Evolutionary conservation across 2,797 vertebrate genomes (phyloP).

Genomic region (Oreortyx pictus): DNA sequence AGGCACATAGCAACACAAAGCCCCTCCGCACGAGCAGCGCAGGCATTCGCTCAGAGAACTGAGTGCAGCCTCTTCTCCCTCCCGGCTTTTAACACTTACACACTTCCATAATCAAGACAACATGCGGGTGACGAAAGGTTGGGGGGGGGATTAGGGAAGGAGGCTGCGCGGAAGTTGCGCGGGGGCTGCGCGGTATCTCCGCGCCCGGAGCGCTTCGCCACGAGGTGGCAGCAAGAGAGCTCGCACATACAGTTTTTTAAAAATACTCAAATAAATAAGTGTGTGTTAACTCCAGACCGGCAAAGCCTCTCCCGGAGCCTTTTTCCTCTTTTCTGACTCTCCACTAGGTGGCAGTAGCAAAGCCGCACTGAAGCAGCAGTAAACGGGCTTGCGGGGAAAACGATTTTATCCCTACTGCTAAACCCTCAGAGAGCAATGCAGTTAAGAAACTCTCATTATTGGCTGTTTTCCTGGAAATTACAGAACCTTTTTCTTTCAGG

Average conservation of each 20-base stretch:
- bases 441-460: slow-evolving; percentile 38
- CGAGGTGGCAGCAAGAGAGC: slow-evolving; percentile 44
- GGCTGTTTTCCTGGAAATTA: slow-evolving; percentile 69
- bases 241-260: too few species aligned
- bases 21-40: rapidly evolving
- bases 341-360: slow-evolving; percentile 50
- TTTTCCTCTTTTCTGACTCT: not conserved
- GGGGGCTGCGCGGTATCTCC: not conserved
- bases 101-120: too few species aligned
- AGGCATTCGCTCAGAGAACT: rapidly evolving
- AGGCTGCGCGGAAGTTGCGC: not conserved
- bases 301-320: not conserved
- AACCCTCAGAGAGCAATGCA: not conserved
- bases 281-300: rapidly evolving
- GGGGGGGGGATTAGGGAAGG: too few species aligned
- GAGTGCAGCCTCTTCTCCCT: not conserved
- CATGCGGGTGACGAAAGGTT: rapidly evolving
- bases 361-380: not conserved
- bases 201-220: not conserved
- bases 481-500: slow-evolving; percentile 52
- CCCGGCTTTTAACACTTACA: rapidly evolving
- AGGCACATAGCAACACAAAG: not conserved
- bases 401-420: not conserved
- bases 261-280: rapidly evolving
- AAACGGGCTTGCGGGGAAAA: not conserved